Percentiles rank a stretch among this genome's conserved stretches.
Evolutionary conservation across 2,888 invertebrate species (phyloP).

Genomic region (Ophion slaviceki): DNA sequence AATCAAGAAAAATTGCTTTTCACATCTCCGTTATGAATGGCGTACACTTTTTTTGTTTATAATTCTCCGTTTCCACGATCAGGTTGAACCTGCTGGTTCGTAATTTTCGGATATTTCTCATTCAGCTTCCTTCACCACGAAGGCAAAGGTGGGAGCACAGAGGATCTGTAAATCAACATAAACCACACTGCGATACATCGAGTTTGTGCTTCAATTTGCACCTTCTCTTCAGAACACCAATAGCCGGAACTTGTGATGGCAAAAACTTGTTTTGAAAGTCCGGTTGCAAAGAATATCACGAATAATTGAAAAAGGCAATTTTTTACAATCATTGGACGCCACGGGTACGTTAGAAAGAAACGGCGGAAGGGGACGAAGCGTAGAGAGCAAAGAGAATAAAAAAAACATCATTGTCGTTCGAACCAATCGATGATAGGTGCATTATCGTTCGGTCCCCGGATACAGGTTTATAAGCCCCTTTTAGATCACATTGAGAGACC

Average conservation of each 20-base stretch:
- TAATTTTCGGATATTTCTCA: background rate
- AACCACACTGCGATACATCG: background rate
- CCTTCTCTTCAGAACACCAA: background rate
- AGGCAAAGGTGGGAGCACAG: background rate
- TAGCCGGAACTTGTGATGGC: background rate
- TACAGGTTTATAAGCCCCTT: slow-evolving; percentile 78
- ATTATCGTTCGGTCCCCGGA: slow-evolving; percentile 79
- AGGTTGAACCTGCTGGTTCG: background rate
- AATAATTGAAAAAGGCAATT: background rate
- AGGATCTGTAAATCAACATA: no score
- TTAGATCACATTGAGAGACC: slow-evolving; percentile 74
- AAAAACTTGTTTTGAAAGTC: background rate
- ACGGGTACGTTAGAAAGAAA: background rate
- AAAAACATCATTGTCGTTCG: slow-evolving; percentile 55
- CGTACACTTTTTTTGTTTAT: no score
- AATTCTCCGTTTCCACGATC: no score
- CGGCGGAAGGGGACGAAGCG: slow-evolving; percentile 39
- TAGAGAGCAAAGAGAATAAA: slow-evolving; percentile 8
- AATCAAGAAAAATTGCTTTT: no score
- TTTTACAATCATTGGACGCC: background rate
- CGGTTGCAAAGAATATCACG: background rate
- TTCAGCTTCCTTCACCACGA: background rate
- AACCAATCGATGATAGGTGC: slow-evolving; percentile 74
- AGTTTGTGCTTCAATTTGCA: background rate
- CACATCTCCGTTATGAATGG: no score